A percentile compares a stretch with the other conserved stretches of the same genome.
These are phyloP conservation scores for Hirudinaria manillensis DNA, from an alignment of 2,888 invertebrate genomes.

Conservation along the genomic window DNA sequence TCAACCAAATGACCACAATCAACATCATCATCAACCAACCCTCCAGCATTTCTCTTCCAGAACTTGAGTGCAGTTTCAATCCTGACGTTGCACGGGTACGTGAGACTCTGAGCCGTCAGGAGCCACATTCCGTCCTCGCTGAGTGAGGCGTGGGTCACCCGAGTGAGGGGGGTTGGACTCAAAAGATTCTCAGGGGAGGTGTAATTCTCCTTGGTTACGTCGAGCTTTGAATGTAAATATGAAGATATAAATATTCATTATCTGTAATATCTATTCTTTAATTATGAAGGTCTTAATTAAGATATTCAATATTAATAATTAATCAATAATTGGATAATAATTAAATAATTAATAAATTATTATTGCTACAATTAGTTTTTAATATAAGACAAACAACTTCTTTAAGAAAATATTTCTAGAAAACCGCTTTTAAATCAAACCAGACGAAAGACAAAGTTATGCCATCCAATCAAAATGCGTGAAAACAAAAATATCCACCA, in stretches of 20 bases:
- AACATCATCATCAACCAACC: conserved; percentile 61
- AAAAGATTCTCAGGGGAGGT: conserved; percentile 62
- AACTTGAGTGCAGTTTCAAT: conserved; percentile 69
- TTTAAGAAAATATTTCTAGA: too few relatives aligned
- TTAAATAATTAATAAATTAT: conserved; percentile 13
- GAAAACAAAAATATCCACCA: too few relatives aligned
- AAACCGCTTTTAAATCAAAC: too few relatives aligned
- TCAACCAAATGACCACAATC: too few relatives aligned
- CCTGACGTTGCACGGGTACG: conserved; percentile 60
- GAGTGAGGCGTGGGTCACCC: conserved; percentile 65
- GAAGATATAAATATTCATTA: too few relatives aligned
- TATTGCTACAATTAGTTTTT: too few relatives aligned
- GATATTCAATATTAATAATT: neutral
- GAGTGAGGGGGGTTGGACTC: conserved; percentile 61
- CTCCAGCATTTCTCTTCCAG: conserved; percentile 61
- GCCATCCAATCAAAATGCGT: too few relatives aligned
- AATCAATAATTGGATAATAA: neutral
- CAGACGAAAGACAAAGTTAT: too few relatives aligned
- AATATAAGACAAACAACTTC: too few relatives aligned
- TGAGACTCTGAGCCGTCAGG: conserved; percentile 59
- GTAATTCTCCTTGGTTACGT: conserved; percentile 68
- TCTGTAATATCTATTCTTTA: too few relatives aligned
- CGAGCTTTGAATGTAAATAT: conserved; percentile 51
- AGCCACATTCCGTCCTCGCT: conserved; percentile 67
- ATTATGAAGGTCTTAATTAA: too few relatives aligned